Base-by-base conservation (phyloP, 2,797 vertebrate genomes). In the Peromyscus aztecus region DNA sequence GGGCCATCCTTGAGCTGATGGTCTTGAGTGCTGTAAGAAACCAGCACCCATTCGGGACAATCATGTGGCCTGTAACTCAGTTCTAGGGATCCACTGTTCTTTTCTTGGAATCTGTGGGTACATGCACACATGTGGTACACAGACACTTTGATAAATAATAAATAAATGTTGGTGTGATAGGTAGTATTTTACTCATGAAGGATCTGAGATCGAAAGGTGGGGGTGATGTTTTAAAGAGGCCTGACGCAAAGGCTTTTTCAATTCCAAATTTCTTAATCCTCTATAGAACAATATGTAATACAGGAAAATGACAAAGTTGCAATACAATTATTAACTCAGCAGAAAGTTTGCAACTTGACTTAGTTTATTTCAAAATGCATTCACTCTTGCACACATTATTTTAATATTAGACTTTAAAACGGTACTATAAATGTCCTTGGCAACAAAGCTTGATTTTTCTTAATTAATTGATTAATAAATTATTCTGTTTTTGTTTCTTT, bases 381-480 rank as follows among this genome's bases (percentile, higher is more conserved):
- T 94, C 23, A 90, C 5, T 78, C 92, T 27, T 63, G 34, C 6
- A 94, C 91, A 91, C 73, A 89, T 84, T 71, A 94, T 84, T 91
- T 96, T 59, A 76, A 27, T 94, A 29, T n/a, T 89, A 94, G 81
- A 95, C 95, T 91, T 89, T 92, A 87, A 97, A 96, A 49, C 93
- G 57, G 46, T 82, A 75, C 78, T 82, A n/a, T 34, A 92, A 94
- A 96, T 81, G 88, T 4, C 40, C 73, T 75, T 82, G 16, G 27
- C 88, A 85, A 81, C 76, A 93, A 88, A 96, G 83, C 69, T 92
- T 94, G 61, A 34, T 46, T 49, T 85, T 85, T 85, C 29, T 49
- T 65, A 84, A 65, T 84, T 63, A 63, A 23, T 65, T 34, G 17
- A 63, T 63, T 43, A 65, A 49, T 63, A 73, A 81, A 83, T 65